Conservation (phyloP, 2,888 invertebrate genomes). For the Spicauda simplicius region DNA sequence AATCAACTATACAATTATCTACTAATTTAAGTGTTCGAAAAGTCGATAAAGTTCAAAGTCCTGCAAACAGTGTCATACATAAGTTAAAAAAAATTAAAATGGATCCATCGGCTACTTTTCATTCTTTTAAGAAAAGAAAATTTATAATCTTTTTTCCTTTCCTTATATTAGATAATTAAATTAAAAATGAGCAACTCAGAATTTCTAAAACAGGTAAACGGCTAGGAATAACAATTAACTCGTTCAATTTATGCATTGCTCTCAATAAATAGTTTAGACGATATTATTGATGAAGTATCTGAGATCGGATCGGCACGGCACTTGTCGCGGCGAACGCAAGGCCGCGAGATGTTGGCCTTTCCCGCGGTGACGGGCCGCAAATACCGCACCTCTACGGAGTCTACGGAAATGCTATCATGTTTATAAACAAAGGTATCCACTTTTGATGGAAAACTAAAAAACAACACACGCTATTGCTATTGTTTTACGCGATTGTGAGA, state of each 20-base stretch:
- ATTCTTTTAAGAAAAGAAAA: too few relatives aligned
- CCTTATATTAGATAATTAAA: not conserved
- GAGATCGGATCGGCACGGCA: conserved; percentile 42
- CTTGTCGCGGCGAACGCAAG: conserved; percentile 73
- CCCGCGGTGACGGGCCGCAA: conserved; percentile 67
- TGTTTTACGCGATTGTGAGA: not conserved
- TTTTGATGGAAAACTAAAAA: not conserved
- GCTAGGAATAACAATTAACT: not conserved
- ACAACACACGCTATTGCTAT: not conserved
- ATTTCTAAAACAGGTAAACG: not conserved
- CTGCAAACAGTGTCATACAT: too few relatives aligned
- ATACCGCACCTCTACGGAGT: conserved; percentile 17
- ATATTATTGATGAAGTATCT: conserved; percentile 28
- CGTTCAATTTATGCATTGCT: not conserved
- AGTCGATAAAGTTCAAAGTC: too few relatives aligned
- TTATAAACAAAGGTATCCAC: conserved; percentile 36
- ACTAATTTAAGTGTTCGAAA: too few relatives aligned
- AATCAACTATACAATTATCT: too few relatives aligned
- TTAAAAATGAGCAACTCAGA: not conserved
- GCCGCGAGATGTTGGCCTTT: conserved; percentile 67
- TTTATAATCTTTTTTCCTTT: not conserved
- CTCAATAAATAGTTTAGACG: conserved; percentile 12
- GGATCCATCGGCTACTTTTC: too few relatives aligned
- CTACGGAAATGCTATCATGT: conserved; percentile 39
- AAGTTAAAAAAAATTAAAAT: too few relatives aligned